A percentile compares a stretch with the other conserved stretches of the same genome.
Conservation (phyloP, 1,140 invertebrate genomes). For the Dufourea novaeangliae region DNA sequence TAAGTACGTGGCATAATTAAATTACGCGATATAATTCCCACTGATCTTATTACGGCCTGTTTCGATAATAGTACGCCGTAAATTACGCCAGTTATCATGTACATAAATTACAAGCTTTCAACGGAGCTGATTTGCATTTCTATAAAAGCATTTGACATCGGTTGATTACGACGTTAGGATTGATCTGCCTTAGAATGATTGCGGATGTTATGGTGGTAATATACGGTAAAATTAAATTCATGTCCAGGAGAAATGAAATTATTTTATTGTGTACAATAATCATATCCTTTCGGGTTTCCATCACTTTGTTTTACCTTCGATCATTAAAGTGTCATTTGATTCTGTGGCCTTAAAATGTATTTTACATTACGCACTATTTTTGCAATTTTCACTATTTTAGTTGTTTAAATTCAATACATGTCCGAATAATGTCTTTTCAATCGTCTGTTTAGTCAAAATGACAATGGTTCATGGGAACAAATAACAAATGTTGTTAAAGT, state of each 20-base stretch:
- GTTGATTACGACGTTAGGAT: constrained; percentile 18
- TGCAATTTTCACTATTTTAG: no score
- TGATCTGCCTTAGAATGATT: background rate
- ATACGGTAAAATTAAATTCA: background rate
- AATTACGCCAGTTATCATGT: constrained; percentile 28
- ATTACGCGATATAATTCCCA: constrained; percentile 29
- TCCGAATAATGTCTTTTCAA: no score
- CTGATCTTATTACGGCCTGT: constrained; percentile 28
- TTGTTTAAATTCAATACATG: no score
- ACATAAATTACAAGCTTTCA: constrained; percentile 36
- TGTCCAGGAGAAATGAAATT: no score
- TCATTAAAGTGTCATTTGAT: no score
- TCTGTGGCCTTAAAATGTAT: background rate
- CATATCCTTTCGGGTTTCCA: background rate
- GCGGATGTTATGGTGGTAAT: background rate
- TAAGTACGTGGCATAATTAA: constrained; percentile 28
- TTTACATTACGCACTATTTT: no score
- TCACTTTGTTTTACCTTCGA: background rate
- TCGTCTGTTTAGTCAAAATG: no score
- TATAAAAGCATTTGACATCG: background rate
- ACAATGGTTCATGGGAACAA: no score
- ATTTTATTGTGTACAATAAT: background rate
- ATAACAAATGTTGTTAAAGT: no score
- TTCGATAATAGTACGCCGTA: constrained; percentile 8
- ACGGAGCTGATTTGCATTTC: constrained; percentile 20